Evolutionary conservation across 2,888 invertebrate species (phyloP).

Genomic region (Drosophila setosimentum): DNA sequence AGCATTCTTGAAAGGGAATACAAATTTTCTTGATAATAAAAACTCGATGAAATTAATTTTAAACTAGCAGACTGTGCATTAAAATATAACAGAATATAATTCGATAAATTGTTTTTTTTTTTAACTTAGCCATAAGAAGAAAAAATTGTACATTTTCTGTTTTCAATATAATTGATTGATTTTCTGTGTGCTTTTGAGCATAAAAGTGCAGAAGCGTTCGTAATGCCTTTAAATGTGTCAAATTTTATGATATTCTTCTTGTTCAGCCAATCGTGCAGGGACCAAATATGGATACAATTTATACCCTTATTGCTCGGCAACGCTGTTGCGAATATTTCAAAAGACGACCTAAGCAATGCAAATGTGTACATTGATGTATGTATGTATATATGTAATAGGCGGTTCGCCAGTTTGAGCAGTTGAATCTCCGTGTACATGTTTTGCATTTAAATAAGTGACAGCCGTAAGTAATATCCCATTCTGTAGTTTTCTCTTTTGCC

Average conservation of each 20-base stretch:
- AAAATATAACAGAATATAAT: background rate
- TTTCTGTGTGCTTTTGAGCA: constrained; percentile 32
- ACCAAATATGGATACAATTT: constrained; percentile 10
- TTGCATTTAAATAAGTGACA: constrained; percentile 13
- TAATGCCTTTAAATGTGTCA: constrained; percentile 36
- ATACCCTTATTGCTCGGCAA: constrained; percentile 11
- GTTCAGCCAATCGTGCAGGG: constrained; percentile 27
- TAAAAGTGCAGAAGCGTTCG: constrained; percentile 31
- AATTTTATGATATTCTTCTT: constrained; percentile 41
- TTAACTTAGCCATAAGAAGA: background rate
- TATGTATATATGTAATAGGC: constrained; percentile 6
- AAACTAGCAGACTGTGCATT: background rate
- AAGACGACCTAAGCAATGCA: constrained; percentile 23
- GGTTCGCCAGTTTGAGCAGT: constrained; percentile 1
- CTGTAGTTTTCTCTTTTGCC: background rate
- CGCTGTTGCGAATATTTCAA: constrained; percentile 16
- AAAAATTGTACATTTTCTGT: constrained; percentile 14
- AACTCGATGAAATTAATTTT: background rate
- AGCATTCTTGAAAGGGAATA: background rate
- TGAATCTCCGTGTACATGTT: constrained; percentile 9
- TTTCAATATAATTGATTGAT: constrained; percentile 38
- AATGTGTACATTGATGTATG: constrained; percentile 14
- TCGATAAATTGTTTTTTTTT: background rate
- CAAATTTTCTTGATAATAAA: background rate
- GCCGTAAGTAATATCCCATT: background rate